Percentiles rank a stretch among this genome's conserved stretches.
phyloP scores from a whole-genome alignment of 2,113 vertebrate species.

The Hippocampus comes region DNA sequence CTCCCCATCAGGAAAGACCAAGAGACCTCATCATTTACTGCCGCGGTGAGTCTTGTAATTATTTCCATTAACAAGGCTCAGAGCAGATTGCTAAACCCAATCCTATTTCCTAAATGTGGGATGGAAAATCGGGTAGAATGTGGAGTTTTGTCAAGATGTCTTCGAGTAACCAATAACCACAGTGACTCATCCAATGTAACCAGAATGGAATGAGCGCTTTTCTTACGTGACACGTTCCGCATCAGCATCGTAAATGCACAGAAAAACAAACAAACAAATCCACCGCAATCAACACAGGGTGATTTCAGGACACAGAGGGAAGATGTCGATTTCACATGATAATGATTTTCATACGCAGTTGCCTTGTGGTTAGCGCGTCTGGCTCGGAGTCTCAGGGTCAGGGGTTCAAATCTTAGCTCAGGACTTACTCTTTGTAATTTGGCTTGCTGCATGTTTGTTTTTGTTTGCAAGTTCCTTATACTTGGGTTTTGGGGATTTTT shows the following conservation, averaged over 20 bases:
- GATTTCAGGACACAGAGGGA: not conserved
- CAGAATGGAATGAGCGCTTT: constrained; percentile 4
- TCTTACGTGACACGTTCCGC: not conserved
- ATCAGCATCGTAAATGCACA: not conserved
- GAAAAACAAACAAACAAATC: not conserved
- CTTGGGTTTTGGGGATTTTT: not conserved
- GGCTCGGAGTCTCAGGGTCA: not conserved
- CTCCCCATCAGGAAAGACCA: constrained; percentile 21
- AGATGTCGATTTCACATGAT: not conserved
- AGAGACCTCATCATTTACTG: constrained; percentile 29
- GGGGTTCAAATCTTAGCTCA: not conserved
- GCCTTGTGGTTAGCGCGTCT: not conserved
- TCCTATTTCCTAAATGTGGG: constrained; percentile 17
- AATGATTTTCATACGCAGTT: not conserved
- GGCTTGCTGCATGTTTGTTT: not conserved
- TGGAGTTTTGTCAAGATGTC: not conserved
- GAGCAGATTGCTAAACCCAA: constrained; percentile 16
- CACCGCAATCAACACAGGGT: not conserved
- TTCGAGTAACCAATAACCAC: constrained; percentile 3
- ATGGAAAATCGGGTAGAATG: constrained; percentile 2
- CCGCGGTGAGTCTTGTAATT: constrained; percentile 28
- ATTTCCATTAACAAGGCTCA: constrained; percentile 28
- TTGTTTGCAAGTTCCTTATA: not conserved
- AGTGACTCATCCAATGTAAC: not conserved
- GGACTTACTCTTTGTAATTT: not conserved